phyloP scores from a whole-genome alignment of 2,113 vertebrate species.

The Corvus moneduloides region DNA sequence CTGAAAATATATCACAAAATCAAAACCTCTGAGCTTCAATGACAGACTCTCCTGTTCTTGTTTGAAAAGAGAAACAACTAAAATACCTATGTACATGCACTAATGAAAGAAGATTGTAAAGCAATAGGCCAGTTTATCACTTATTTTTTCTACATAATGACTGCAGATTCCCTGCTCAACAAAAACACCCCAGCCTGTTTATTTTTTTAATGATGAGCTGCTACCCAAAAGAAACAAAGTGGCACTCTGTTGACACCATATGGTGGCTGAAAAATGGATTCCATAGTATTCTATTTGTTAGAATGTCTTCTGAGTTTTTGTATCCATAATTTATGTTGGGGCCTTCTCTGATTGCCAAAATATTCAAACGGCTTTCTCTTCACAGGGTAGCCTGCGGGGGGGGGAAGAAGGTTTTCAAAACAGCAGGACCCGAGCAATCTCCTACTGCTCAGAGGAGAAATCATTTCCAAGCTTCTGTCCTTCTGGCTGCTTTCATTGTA shows the following conservation, averaged over 20 bases:
- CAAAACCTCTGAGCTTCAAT: background rate
- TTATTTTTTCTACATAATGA: slow-evolving; percentile 67
- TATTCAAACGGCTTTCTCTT: slow-evolving; percentile 78
- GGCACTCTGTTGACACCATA: slow-evolving; percentile 80
- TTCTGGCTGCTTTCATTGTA: slow-evolving; percentile 77
- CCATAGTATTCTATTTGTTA: slow-evolving; percentile 74
- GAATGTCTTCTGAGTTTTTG: slow-evolving; percentile 71
- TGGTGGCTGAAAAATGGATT: slow-evolving; percentile 76
- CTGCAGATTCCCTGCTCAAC: slow-evolving; percentile 41
- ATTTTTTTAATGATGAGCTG: slow-evolving; percentile 74
- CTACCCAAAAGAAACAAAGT: slow-evolving; percentile 76
- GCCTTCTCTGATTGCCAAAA: slow-evolving; percentile 75
- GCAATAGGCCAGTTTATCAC: slow-evolving; percentile 54
- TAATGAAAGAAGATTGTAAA: background rate
- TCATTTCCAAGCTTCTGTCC: slow-evolving; percentile 78
- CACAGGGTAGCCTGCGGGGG: slow-evolving; percentile 65
- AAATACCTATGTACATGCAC: background rate
- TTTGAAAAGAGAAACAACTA: background rate
- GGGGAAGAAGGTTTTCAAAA: slow-evolving; percentile 76
- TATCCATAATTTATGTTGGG: slow-evolving; percentile 78
- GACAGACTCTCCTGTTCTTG: background rate
- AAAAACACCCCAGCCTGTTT: slow-evolving; percentile 58
- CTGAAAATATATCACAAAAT: background rate
- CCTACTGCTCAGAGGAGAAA: slow-evolving; percentile 75
- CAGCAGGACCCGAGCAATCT: slow-evolving; percentile 77